Conservation (phyloP, 1,140 invertebrate genomes). For the Gonioctena quinquepunctata region DNA sequence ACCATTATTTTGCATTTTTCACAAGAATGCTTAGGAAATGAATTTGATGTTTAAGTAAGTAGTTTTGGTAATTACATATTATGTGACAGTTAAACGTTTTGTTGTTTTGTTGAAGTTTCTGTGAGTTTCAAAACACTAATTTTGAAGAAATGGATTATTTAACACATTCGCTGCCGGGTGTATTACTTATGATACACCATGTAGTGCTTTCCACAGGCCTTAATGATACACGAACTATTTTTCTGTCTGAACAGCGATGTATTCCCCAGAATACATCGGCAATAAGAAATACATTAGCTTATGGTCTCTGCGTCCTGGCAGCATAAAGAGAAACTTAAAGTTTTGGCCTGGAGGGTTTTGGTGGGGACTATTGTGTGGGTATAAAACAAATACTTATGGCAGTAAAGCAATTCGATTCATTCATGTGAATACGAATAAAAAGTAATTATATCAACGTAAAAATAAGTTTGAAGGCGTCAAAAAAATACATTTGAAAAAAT, state of each 20-base stretch:
- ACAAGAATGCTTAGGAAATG: no score
- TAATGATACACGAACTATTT: neutral
- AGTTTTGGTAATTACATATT: no score
- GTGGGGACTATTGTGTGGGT: neutral
- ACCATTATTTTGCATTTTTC: no score
- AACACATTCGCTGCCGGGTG: neutral
- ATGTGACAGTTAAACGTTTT: no score
- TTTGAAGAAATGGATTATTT: no score
- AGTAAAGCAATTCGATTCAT: conserved; percentile 1
- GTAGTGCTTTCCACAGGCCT: neutral
- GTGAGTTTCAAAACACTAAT: no score
- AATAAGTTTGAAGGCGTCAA: neutral
- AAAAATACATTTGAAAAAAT: conserved; percentile 3
- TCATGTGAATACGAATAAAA: neutral
- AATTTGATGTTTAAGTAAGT: no score
- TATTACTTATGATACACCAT: conserved; percentile 3
- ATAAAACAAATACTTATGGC: neutral
- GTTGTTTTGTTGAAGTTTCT: no score
- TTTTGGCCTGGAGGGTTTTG: neutral
- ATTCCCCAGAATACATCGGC: neutral
- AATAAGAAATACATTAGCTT: neutral
- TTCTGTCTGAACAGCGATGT: neutral
- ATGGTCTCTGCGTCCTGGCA: neutral
- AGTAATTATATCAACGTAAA: neutral
- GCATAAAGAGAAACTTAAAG: neutral